Evolutionary conservation across 2,797 vertebrate genomes (phyloP), one percentile per base, ranked within the genome.

Genomic region (Ispidina lecontei): DNA sequence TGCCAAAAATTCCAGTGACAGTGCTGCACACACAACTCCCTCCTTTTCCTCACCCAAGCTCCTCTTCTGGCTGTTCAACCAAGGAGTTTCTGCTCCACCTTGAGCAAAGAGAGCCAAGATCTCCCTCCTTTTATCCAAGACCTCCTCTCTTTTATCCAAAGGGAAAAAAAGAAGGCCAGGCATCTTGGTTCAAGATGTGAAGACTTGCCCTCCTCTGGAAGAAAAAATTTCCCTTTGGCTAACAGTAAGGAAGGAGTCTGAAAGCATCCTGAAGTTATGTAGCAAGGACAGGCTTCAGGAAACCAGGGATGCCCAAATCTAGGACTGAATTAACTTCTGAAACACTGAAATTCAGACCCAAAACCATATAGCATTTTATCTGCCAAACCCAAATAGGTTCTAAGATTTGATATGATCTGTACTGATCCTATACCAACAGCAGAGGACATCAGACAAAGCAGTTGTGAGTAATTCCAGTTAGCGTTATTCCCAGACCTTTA

Each of bases 361-460:
- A 86, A 87, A 5, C 12, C 41, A 26, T 22, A 41, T 1, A 58
- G 23, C 14, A 62, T 37, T 79, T 75, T 25, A 77, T 26, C 51
- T 77, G 25, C 63, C 51, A 87, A 74, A 73, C 12, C 10, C 55
- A 82, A 65, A 46, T 14, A 86, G 51, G 19, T 37, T 84, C 17
- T 74, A 46, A 67, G 21, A 21, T 74, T 68, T 74, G 23, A 31
- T 76, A 0, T 4, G 8, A 62, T 71, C 52, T 91, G 84, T 79
- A 82, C 62, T 54, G 58, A 84, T 71, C 54, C 54, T 39, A 81
- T 91, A 77, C 31, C 2, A 1, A 89, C 81, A 89, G 81, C 62
- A 93, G 84, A 89, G 65, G 60, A 91, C 87, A 75, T 87, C 89
- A 91, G 72, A 71, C 69, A 58, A 89, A 44, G 29, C 17, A 49